phyloP scores from a whole-genome alignment of 2,797 vertebrate genomes.

The Rhinella marina region DNA sequence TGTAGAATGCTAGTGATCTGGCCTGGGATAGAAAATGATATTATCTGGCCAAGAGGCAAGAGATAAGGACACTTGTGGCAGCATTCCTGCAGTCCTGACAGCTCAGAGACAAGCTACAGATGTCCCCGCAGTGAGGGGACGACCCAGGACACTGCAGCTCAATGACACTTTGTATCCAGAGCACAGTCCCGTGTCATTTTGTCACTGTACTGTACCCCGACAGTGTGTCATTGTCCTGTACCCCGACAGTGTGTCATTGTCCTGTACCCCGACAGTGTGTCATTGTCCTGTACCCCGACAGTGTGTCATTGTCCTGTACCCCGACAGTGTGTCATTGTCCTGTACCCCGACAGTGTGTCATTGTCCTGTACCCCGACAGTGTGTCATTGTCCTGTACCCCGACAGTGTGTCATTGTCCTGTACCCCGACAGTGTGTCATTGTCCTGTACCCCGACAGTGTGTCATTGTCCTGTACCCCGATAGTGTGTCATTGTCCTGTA shows the following conservation, averaged over 20 bases:
- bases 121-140: background rate
- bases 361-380: background rate
- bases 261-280: no score
- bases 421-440: background rate
- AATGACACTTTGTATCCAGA: no score
- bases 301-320: background rate
- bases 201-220: background rate
- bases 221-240: background rate
- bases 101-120: conserved; percentile 35
- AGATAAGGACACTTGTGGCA: conserved; percentile 37
- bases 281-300: no score
- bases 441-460: no score
- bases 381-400: background rate
- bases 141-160: background rate
- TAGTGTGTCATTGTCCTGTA: background rate
- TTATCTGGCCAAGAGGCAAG: conserved; percentile 29
- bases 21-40: conserved; percentile 13
- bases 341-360: no score
- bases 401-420: background rate
- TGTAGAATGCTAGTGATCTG: conserved; percentile 10
- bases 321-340: background rate
- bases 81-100: conserved; percentile 36
- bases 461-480: no score
- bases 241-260: no score
- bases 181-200: background rate